Base-by-base conservation (phyloP, 2,797 vertebrate genomes). In the Erethizon dorsatum region DNA sequence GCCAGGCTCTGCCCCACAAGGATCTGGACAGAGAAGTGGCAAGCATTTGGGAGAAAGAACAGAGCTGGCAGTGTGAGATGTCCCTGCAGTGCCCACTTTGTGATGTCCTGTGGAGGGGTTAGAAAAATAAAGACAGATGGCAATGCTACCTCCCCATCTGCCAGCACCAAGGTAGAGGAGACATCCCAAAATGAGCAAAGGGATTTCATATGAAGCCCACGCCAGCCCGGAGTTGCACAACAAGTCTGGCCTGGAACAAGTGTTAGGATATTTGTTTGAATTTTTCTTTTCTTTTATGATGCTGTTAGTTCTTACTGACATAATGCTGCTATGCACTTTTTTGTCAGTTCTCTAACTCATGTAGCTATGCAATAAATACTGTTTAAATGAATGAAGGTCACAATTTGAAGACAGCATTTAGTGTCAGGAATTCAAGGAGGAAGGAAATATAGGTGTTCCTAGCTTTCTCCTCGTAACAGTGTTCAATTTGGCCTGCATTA, bases 121-220 rank as follows among this genome's bases (percentile, higher is more conserved):
- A 97, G 97, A 98, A 98, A 98, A 98, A 98, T 98, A 98, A 88
- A 98, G 97, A 98, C 98, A 98, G 98, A 98, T 98, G 98, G 98
- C 82, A 95, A 5, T 71, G 50, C 17, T 79, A 90, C 95, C 87
- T 97, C 93, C 96, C 91, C 97, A 95, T 97, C 97, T 97, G 98
- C 97, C 95, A 91, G 97, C 77, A 57, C 92, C 96, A 98, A 98
- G 93, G 96, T 98, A 95, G 94, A 97, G 96, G 57, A 96, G 56
- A 85, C 84, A 91, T 96, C 91, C 88, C 84, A 61, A 94, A 89
- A 87, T 17, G 84, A 93, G 86, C 85, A 94, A 90, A 90, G 20
- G 14, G 57, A 95, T 83, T 75, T 57, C 80, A 54, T 50, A 82
- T 67, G 91, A 96, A 94, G 89, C 91, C 96, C 97, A 92, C 47